Base-by-base conservation (phyloP, 2,797 vertebrate genomes). In the Macropus fuliginosus region DNA sequence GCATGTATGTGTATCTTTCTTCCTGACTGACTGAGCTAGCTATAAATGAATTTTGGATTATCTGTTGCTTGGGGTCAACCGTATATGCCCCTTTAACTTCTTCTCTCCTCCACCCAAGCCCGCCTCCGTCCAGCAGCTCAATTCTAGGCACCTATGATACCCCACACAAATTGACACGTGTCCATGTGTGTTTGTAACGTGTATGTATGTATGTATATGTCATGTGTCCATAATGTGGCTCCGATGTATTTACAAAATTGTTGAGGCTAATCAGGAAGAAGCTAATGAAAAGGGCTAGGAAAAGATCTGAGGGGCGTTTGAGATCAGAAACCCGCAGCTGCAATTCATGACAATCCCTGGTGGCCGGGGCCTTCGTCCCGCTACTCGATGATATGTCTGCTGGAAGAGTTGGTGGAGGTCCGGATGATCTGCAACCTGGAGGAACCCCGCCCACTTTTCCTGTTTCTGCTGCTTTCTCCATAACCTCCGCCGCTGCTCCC, bases 351-450 rank as follows among this genome's bases (percentile, higher is more conserved):
- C 54, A 4, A 28, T 87, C 21, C 0, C 5, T 10, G 16, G 21
- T 10, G 10, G 18, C 6, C 28, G 18, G 5, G 14, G 74, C 31
- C 18, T 4, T 0, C 1, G 92, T 29, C 12, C 11, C 97, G 6
- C 97, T 98, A 97, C 92, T 96, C 97, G 93, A 97, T 18, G 52
- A 95, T 66, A 9, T 62, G 94, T 92, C 0, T 94, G 91, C 93
- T 96, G 56, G 97, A 97, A 27, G 96, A 95, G 90, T 55, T 97
- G 92, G 98, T 98, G 16, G 98, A 98, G 0, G 97, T 98, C 29
- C 95, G 97, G 91, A 98, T 92, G 54, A 97, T 97, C 66, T 97
- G 98, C 59, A 95, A 40, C 29, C 91, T 91, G 4, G 97, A 94
- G 5, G 95, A 91, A 56, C 96, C 74, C 0, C 50, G 54, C n/a